Percentiles rank a stretch among this genome's conserved stretches.
These are phyloP conservation scores for Chloroceryle inda DNA, from an alignment of 2,797 vertebrate species.

Conservation along the genomic window DNA sequence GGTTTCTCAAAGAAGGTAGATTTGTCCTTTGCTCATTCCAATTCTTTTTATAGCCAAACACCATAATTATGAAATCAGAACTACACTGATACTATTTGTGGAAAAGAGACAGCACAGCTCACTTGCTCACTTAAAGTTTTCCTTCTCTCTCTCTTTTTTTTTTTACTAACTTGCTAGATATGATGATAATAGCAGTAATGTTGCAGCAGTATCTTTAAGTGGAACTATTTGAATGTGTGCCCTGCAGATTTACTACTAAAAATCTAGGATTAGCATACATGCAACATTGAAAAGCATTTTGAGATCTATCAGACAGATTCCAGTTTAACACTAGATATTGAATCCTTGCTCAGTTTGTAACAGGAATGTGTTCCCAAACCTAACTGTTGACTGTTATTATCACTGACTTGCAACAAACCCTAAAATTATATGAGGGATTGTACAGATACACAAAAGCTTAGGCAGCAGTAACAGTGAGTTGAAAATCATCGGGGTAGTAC, in stretches of 20 bases:
- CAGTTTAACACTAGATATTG: neutral
- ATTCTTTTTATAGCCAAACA: neutral
- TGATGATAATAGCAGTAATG: neutral
- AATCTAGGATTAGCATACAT: neutral
- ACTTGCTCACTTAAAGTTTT: neutral
- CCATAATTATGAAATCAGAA: neutral
- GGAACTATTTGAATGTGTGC: neutral
- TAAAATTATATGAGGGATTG: neutral
- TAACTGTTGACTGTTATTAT: neutral
- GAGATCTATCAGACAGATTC: neutral
- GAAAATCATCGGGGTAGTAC: neutral
- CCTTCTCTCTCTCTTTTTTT: neutral
- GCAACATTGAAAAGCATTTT: neutral
- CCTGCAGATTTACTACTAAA: neutral
- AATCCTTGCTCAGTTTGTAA: neutral
- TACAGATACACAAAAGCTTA: neutral
- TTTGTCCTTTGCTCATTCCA: neutral
- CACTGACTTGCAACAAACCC: neutral
- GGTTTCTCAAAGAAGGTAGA: neutral
- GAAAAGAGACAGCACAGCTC: neutral
- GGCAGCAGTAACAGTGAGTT: neutral
- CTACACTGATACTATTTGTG: neutral
- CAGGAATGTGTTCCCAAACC: neutral
- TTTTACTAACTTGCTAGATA: neutral
- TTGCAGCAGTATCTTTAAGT: neutral